Evolutionary conservation across 2,113 vertebrate genomes (phyloP).

Genomic region (Chloebia gouldiae): DNA sequence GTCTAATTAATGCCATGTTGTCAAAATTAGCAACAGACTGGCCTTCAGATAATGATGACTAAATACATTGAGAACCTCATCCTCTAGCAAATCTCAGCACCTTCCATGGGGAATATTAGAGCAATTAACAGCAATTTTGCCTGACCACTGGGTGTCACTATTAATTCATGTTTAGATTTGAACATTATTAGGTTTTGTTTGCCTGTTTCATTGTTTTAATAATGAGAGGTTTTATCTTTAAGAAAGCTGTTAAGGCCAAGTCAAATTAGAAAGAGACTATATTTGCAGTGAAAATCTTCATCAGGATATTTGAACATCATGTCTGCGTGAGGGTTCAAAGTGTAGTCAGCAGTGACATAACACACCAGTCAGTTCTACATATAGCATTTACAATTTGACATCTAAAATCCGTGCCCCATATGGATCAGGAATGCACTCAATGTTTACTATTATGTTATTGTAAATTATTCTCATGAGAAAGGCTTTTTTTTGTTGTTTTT

Average conservation of each 20-base stretch:
- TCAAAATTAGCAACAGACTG: background rate
- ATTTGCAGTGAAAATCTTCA: background rate
- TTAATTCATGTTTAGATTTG: conserved; percentile 13
- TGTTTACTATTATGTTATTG: background rate
- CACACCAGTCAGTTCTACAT: background rate
- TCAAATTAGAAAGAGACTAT: background rate
- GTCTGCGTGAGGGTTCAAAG: background rate
- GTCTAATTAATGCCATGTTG: background rate
- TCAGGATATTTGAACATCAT: background rate
- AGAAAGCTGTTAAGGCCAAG: background rate
- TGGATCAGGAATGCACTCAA: background rate
- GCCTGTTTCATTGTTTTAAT: background rate
- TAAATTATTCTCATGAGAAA: background rate
- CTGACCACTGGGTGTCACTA: conserved; percentile 59
- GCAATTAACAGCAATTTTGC: background rate
- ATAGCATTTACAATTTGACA: background rate
- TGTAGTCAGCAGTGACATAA: background rate
- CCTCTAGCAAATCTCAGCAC: background rate
- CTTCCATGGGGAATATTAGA: background rate
- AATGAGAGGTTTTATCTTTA: background rate
- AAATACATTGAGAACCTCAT: background rate
- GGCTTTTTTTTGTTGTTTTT: accelerated
- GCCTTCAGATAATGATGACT: background rate
- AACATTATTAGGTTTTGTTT: background rate
- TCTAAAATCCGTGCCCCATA: background rate